phyloP scores from a whole-genome alignment of 2,888 invertebrate species.

The Nemoura dubitans region DNA sequence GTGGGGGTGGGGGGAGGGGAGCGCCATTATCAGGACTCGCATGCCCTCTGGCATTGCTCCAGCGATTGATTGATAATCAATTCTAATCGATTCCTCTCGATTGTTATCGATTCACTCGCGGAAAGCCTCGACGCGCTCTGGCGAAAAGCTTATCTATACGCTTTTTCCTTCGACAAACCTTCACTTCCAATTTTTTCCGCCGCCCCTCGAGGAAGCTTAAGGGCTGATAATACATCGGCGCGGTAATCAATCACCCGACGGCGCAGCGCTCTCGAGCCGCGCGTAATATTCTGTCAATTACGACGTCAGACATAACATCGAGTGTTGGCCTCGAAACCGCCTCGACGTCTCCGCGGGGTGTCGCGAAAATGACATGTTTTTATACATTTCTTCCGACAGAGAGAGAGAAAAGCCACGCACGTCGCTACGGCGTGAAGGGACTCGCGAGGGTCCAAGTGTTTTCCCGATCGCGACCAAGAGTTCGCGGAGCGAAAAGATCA shows the following conservation, averaged over 20 bases:
- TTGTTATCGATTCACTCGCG: conserved; percentile 25
- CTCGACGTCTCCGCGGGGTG: not conserved
- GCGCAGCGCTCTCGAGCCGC: not conserved
- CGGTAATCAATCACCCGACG: conserved; percentile 38
- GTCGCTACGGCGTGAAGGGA: not conserved
- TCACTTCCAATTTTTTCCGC: conserved; percentile 35
- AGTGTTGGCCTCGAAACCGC: not conserved
- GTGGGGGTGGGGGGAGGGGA: not conserved
- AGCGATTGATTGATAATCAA: conserved; percentile 39
- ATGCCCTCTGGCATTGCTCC: conserved; percentile 23
- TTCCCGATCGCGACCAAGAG: not conserved
- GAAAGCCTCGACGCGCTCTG: conserved; percentile 26
- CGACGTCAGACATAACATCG: conserved; percentile 7
- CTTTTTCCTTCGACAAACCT: conserved; percentile 38
- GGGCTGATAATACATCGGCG: conserved; percentile 36
- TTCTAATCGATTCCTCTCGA: conserved; percentile 40
- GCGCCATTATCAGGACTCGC: not conserved
- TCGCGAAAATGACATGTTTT: conserved; percentile 3
- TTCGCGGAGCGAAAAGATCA: not conserved
- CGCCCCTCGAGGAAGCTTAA: conserved; percentile 18
- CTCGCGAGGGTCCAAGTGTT: not conserved
- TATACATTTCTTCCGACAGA: not conserved
- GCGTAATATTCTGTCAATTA: conserved; percentile 39
- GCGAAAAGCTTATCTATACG: conserved; percentile 30
- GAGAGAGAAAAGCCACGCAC: no score